Conservation (phyloP, 1,140 invertebrate genomes). For the Drosophila setifemur region DNA sequence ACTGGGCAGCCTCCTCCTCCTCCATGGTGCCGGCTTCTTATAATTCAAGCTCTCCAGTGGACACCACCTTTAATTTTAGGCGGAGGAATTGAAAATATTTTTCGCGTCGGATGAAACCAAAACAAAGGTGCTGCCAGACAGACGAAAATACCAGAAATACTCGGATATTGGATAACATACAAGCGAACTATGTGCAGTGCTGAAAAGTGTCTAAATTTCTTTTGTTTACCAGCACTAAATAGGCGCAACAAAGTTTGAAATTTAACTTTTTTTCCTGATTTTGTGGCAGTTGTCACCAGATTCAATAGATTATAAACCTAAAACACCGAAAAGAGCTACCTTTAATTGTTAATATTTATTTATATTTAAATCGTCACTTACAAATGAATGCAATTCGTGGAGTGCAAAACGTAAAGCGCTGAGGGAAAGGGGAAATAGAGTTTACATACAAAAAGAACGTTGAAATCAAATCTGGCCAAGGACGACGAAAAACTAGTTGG, state of each 20-base stretch:
- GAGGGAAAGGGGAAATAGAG: neutral
- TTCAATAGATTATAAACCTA: too few relatives aligned
- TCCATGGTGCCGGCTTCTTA: constrained; percentile 28
- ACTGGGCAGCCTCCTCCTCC: constrained; percentile 38
- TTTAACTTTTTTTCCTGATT: too few relatives aligned
- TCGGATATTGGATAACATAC: too few relatives aligned
- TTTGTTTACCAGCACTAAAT: too few relatives aligned
- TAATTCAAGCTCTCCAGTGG: neutral
- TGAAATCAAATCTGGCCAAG: constrained; percentile 9
- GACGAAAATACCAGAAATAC: too few relatives aligned
- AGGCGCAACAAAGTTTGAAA: too few relatives aligned
- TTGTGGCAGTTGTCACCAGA: too few relatives aligned
- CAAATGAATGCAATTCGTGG: constrained; percentile 18
- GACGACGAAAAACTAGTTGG: constrained; percentile 29
- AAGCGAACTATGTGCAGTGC: too few relatives aligned
- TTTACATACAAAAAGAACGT: constrained; percentile 22
- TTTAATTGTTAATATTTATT: constrained; percentile 18
- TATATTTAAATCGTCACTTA: constrained; percentile 14
- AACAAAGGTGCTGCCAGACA: too few relatives aligned
- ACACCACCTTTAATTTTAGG: constrained; percentile 4
- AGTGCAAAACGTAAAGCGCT: constrained; percentile 26
- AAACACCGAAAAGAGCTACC: neutral
- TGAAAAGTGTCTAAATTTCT: too few relatives aligned
- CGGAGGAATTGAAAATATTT: constrained; percentile 24
- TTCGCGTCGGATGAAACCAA: constrained; percentile 40